These are phyloP conservation scores for Diogma glabrata DNA, from an alignment of 2,888 invertebrate species.

Conservation along the genomic window DNA sequence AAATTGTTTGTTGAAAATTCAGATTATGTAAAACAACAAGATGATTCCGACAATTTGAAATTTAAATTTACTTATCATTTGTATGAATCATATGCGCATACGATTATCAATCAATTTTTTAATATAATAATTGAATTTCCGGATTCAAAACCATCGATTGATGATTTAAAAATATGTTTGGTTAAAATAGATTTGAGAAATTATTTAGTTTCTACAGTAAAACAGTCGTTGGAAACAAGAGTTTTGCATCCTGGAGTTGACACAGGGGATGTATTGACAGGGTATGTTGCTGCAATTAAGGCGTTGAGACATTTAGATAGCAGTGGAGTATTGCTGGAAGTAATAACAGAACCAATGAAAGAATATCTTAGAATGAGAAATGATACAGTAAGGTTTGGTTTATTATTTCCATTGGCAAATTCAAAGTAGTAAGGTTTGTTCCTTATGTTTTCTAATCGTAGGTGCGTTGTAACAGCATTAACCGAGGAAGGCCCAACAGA, in stretches of 20 bases:
- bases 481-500: conserved; percentile 90
- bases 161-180: conserved; percentile 77
- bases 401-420: no score
- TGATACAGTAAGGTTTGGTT: conserved; percentile 93
- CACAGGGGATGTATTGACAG: conserved; percentile 90
- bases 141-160: conserved; percentile 84
- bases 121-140: conserved; percentile 94
- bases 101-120: conserved; percentile 84
- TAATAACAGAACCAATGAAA: conserved; percentile 87
- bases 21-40: no score
- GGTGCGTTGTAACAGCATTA: conserved; percentile 87
- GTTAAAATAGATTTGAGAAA: conserved; percentile 74
- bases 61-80: conserved; percentile 64
- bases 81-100: conserved; percentile 78
- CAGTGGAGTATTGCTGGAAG: conserved; percentile 85
- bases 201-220: conserved; percentile 65
- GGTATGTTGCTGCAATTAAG: conserved; percentile 91
- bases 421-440: no score
- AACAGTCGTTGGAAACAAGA: conserved; percentile 72
- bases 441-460: no score
- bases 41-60: conserved; percentile 39
- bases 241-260: conserved; percentile 90
- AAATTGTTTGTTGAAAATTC: conserved; percentile 64
- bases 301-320: conserved; percentile 86
- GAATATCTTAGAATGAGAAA: conserved; percentile 76